phyloP scores from a whole-genome alignment of 2,113 vertebrate genomes.

The Lutjanus erythropterus region DNA sequence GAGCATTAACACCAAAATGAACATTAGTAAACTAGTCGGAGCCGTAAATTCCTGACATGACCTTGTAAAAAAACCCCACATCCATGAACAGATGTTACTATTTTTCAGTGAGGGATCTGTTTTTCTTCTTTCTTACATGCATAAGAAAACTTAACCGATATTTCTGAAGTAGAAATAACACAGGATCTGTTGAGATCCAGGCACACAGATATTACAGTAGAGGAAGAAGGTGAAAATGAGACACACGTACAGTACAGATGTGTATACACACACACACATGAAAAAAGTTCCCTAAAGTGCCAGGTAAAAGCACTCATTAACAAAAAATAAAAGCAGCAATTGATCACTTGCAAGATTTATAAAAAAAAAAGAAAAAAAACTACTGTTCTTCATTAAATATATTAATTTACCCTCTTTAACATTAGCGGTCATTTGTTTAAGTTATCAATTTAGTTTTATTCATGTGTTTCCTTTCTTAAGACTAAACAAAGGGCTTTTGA shows the following conservation, averaged over 20 bases:
- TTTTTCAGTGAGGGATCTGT: constrained; percentile 27
- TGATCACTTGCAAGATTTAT: constrained; percentile 86
- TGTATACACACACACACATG: constrained; percentile 25
- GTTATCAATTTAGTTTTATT: constrained; percentile 75
- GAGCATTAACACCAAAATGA: constrained; percentile 28
- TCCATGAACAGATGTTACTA: constrained; percentile 1
- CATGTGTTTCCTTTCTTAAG: constrained; percentile 81
- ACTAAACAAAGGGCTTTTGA: constrained; percentile 81
- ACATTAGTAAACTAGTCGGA: constrained; percentile 42
- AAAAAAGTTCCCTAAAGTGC: constrained; percentile 70
- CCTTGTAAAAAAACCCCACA: constrained; percentile 33
- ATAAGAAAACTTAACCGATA: constrained; percentile 51
- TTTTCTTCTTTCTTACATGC: constrained; percentile 64
- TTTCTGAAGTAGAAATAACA: constrained; percentile 59
- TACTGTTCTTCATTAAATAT: constrained; percentile 84
- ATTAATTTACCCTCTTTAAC: constrained; percentile 82
- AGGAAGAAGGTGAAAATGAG: constrained; percentile 63
- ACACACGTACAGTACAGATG: constrained; percentile 49
- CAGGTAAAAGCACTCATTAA: constrained; percentile 66
- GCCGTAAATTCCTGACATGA: constrained; percentile 42
- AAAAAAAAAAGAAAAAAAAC: constrained; percentile 57
- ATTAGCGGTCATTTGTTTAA: constrained; percentile 79
- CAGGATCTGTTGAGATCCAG: constrained; percentile 66
- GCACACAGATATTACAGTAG: constrained; percentile 53
- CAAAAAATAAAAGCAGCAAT: constrained; percentile 71